Evolutionary conservation across 2,888 invertebrate species (phyloP), one percentile per base, ranked within the genome.

Genomic region (Seladonia tumulorum): DNA sequence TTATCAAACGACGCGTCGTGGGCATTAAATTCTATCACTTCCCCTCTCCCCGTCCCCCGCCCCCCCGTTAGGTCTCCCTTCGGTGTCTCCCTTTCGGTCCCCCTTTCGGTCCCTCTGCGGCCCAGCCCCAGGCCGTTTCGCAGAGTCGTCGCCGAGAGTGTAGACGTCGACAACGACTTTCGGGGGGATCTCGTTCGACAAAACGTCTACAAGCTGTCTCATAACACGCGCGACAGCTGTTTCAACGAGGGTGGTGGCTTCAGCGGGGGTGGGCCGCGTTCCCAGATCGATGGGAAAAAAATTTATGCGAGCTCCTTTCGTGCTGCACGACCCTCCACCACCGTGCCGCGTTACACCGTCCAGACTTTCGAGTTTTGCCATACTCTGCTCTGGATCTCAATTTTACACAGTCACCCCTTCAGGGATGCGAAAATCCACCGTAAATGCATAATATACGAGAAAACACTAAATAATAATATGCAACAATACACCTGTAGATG

Each of bases 1-100:
- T 90, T 90, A 90, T 90, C 90, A 90, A 90, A 91, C 88, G 87
- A 85, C 90, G 90, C 88, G 91, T 84, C 90, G 88, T 85, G 81
- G 76, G 80, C 91, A 91, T 90, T 91, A 88, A 90, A 90, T 91
- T 89, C 87, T 88, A 89, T 90, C 86, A 84, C 86, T 84, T 87
- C 82, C 79, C 85, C 85, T 85, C 68, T 82, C 2, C 45, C 47
- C 22, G 16, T 0, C n/a, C 16, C 25, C 45, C 79, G 84, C 83
- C 25, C 10, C 86, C 45, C 79, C 75, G 42, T 22, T 53, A 8
- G 53, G 57, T 57, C 68, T 82, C 2, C 63, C 39, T 35, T 39
- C 49, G 49, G 49, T 53, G 57, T 57, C 68, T 80, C 7, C 63
- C 57, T 35, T 35, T 8, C 29, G 14, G n/a, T 57, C 79, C 85